Base-by-base conservation (phyloP, 2,888 invertebrate genomes). In the Dyspetes luteomarginatus region DNA sequence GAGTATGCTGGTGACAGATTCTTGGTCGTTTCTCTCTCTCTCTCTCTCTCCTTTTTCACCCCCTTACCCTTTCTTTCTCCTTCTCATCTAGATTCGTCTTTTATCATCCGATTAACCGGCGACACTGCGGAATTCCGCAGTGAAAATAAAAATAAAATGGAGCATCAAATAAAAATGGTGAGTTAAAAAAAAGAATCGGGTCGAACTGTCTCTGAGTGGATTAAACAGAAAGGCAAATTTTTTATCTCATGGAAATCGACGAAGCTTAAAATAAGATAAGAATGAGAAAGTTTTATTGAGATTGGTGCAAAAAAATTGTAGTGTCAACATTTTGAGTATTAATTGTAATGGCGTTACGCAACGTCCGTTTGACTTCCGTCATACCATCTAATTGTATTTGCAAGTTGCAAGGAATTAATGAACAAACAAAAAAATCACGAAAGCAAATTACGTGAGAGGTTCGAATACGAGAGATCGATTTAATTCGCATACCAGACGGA, bases 1-100 rank as follows among this genome's bases (percentile, higher is more conserved):
- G 12, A 36, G 12, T 7, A 41, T 50, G 45, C 58, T 50, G 72
- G 76, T 72, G 72, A 76, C 80, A 76, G 76, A 73, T 72, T 45
- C 55, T 55, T 5, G 45, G 9, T 72, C 45, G 22, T 28, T n/a
- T 22, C 12, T 19, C 19, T 75, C 26, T 24, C n/a, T 60, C 36
- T 28, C 15, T 7, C 17, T 45, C 12, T 24, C 2, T 19, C 28
- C 26, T 36, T 68, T 48, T 56, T 58, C 41, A 12, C 17, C 45
- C 28, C 24, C 7, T 55, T 9, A 2, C 7, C 55, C 26, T 26
- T 67, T 28, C 24, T 30, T 55, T 68, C 41, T 50, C 28, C 9
- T 26, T 45, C 28, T 2, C 15, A 9, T 43, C 45, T 28, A 36
- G 26, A 41, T 50, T n/a, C 41, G 17, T 60, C 43, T 19, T 48